Evolutionary conservation across 2,113 vertebrate genomes (phyloP).

Genomic region (Campylorhamphus procurvoides): DNA sequence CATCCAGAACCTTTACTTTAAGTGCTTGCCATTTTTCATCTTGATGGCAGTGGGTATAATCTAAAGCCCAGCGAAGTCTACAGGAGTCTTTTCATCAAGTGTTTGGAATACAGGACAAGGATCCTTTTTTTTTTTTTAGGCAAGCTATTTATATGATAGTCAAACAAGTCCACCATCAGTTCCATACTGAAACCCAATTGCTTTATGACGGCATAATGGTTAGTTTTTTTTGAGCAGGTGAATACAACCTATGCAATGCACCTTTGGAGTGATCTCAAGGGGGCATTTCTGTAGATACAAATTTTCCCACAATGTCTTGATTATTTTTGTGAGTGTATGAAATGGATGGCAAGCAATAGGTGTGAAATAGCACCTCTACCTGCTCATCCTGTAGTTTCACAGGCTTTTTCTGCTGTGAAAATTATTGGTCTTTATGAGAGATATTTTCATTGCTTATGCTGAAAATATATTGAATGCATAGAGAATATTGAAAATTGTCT

Average conservation of each 20-base stretch:
- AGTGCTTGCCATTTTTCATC: constrained; percentile 36
- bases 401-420: background rate
- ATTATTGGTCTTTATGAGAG: background rate
- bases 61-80: constrained; percentile 32
- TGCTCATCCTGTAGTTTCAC: background rate
- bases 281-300: background rate
- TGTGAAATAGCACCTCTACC: background rate
- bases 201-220: background rate
- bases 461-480: background rate
- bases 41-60: constrained; percentile 6
- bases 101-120: background rate
- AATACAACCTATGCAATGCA: background rate
- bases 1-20: constrained; percentile 26
- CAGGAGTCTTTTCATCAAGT: background rate
- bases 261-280: background rate
- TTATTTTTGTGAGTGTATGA: background rate
- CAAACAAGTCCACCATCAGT: background rate
- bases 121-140: background rate
- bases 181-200: background rate
- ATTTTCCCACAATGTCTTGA: background rate
- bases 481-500: background rate
- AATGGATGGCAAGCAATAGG: background rate
- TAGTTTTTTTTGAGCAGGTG: background rate
- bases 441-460: background rate
- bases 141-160: background rate